phyloP scores from a whole-genome alignment of 2,797 vertebrate species.

The Liasis olivaceus region DNA sequence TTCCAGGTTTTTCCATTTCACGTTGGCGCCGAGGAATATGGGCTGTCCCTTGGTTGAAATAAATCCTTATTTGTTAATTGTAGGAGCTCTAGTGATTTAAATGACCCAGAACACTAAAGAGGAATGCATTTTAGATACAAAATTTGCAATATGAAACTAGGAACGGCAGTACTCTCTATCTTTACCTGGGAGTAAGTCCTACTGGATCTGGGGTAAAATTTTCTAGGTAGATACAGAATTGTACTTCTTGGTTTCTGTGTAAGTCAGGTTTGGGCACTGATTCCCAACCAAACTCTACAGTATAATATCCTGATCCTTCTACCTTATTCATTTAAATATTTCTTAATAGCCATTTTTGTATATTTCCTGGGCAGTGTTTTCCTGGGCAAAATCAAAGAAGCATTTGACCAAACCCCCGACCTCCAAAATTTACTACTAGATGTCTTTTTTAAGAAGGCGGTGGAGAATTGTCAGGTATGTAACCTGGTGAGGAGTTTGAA shows the following conservation, averaged over 20 bases:
- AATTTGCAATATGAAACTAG: not conserved
- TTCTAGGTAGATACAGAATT: not conserved
- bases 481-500: not conserved
- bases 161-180: not conserved
- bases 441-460: conserved; percentile 87
- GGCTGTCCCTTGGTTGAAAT: not conserved
- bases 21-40: not conserved
- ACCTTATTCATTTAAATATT: not conserved
- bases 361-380: conserved; percentile 82
- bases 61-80: not conserved
- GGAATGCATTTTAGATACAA: not conserved
- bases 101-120: not conserved
- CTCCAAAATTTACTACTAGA: conserved; percentile 93
- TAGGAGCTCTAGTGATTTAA: too few species aligned
- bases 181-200: not conserved
- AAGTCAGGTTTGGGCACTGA: not conserved
- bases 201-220: not conserved
- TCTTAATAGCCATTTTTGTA: not conserved
- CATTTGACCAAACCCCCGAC: conserved; percentile 85
- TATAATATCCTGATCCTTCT: not conserved
- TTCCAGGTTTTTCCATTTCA: not conserved
- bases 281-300: not conserved
- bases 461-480: conserved; percentile 91
- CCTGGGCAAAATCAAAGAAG: conserved; percentile 96
- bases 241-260: not conserved